Percentiles rank a stretch among this genome's conserved stretches.
These are phyloP conservation scores for Lasioglossum figueresi DNA, from an alignment of 2,888 invertebrate genomes.

Conservation along the genomic window DNA sequence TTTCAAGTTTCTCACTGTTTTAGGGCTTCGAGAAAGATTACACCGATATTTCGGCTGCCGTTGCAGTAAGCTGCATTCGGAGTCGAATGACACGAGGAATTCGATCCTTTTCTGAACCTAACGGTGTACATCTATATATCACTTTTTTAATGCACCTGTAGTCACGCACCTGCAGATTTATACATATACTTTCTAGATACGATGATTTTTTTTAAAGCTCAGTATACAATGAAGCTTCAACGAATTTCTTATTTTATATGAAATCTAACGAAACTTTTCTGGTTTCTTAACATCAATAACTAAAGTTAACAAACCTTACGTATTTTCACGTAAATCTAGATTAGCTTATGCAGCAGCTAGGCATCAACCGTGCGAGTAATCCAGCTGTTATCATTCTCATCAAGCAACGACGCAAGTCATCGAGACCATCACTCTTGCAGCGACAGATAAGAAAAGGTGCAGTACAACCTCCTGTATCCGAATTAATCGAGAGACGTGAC, in stretches of 20 bases:
- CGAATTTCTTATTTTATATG: not conserved
- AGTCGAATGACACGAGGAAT: not conserved
- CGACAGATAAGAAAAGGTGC: not conserved
- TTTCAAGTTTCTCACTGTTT: not conserved
- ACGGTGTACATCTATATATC: too few species aligned
- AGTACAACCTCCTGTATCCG: not conserved
- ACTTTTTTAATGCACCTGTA: not conserved
- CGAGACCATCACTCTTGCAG: not conserved
- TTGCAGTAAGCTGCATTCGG: not conserved
- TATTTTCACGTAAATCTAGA: not conserved
- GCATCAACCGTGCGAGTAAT: not conserved
- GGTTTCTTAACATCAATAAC: not conserved
- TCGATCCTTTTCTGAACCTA: not conserved
- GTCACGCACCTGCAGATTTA: not conserved
- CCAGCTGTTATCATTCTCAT: not conserved
- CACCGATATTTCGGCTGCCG: not conserved
- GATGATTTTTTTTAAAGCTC: not conserved
- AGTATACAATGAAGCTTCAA: not conserved
- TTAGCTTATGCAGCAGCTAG: not conserved
- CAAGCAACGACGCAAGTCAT: not conserved
- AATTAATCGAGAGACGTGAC: not conserved
- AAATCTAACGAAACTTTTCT: not conserved
- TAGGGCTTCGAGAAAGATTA: not conserved
- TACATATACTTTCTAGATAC: too few species aligned
- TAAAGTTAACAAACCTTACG: not conserved